Percentiles rank a stretch among this genome's conserved stretches.
These are phyloP conservation scores for Campylomormyrus tamandua DNA, from an alignment of 2,113 vertebrate genomes.

Conservation along the genomic window DNA sequence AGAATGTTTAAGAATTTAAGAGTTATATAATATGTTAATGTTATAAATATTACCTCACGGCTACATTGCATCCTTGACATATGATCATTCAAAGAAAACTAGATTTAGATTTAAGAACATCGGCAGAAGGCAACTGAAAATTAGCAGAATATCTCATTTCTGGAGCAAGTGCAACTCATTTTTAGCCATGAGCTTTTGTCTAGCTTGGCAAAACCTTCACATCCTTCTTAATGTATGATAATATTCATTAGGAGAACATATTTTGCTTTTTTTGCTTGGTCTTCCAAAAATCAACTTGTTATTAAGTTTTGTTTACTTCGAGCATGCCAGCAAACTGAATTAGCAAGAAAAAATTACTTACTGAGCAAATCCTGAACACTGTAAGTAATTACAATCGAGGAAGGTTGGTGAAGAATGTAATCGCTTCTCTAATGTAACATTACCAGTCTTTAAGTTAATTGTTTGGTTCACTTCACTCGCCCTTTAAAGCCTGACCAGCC, in stretches of 20 bases:
- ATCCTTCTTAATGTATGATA: neutral
- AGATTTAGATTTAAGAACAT: neutral
- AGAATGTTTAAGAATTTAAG: neutral
- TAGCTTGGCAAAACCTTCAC: neutral
- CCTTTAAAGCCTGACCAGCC: neutral
- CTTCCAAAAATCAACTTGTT: neutral
- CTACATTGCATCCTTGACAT: neutral
- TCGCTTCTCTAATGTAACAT: neutral
- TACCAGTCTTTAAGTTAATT: neutral
- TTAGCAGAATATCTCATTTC: neutral
- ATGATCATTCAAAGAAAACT: neutral
- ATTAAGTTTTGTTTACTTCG: neutral
- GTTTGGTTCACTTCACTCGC: neutral
- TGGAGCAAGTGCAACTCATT: neutral
- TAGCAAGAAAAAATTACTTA: constrained; percentile 1
- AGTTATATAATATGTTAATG: neutral
- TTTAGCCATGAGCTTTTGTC: neutral
- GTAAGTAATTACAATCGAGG: neutral
- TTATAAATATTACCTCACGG: neutral
- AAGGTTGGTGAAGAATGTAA: neutral
- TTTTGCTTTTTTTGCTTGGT: neutral
- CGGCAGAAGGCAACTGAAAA: neutral
- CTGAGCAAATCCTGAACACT: neutral
- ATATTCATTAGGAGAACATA: neutral
- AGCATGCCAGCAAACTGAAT: neutral